phyloP scores from a whole-genome alignment of 1,140 invertebrate genomes.

The Bactericera cockerelli region DNA sequence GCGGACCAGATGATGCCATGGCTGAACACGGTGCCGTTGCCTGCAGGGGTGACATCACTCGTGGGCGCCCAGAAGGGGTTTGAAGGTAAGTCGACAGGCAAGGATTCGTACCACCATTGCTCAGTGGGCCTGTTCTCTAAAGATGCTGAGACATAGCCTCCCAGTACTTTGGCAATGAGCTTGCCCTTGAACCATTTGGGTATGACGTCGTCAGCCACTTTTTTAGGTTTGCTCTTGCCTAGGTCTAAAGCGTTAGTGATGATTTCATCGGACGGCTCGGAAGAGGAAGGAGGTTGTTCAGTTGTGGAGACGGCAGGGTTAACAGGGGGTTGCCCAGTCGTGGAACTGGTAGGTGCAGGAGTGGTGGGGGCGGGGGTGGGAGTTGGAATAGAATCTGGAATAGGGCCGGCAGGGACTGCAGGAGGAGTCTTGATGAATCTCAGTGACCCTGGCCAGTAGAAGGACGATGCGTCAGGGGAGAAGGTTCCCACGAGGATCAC shows the following conservation, averaged over 20 bases:
- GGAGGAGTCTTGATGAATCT: background rate
- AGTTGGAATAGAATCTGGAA: background rate
- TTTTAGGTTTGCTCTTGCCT: background rate
- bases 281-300: background rate
- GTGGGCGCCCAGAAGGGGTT: background rate
- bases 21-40: background rate
- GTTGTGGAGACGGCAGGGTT: background rate
- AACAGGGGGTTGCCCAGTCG: background rate
- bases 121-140: background rate
- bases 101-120: background rate
- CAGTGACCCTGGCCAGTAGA: conserved; percentile 5
- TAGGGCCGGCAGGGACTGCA: background rate
- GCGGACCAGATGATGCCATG: conserved; percentile 7
- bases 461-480: background rate
- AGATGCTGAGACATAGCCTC: background rate
- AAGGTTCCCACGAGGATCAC: background rate
- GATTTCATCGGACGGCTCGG: background rate
- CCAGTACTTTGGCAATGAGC: background rate
- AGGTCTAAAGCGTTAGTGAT: background rate
- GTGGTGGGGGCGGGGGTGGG: no score
- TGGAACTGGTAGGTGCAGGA: background rate
- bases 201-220: background rate
- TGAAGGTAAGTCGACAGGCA: background rate
- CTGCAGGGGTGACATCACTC: background rate
- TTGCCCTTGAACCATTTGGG: background rate